A percentile compares a stretch with the other conserved stretches of the same genome.
Evolutionary conservation across 1,140 invertebrate genomes (phyloP).

Genomic region (Philotrypesis tridentata): DNA sequence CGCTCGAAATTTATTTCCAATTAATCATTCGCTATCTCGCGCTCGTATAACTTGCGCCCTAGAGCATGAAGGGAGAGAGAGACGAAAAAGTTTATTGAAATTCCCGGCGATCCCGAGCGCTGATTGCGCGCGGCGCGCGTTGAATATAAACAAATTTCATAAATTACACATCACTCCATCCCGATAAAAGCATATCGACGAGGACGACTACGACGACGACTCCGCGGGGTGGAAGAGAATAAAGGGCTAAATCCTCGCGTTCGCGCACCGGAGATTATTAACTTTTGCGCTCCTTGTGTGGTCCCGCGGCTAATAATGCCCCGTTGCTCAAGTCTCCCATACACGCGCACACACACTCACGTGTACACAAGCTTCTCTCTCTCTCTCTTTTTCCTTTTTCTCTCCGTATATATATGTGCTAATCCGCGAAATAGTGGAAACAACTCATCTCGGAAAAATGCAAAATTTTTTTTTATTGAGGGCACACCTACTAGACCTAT

Average conservation of each 20-base stretch:
- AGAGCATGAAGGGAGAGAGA: neutral
- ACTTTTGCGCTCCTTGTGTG: slow-evolving; percentile 63
- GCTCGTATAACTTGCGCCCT: slow-evolving; percentile 4
- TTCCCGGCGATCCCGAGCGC: neutral
- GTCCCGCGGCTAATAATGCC: slow-evolving; percentile 68
- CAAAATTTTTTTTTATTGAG: too few relatives aligned
- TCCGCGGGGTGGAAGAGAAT: slow-evolving; percentile 53
- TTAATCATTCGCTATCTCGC: neutral
- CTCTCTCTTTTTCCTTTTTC: slow-evolving; percentile 17
- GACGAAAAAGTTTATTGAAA: slow-evolving; percentile 9
- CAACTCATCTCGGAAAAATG: too few relatives aligned
- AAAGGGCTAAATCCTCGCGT: slow-evolving; percentile 65
- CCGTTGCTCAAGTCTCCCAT: slow-evolving; percentile 25
- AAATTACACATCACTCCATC: slow-evolving; percentile 67
- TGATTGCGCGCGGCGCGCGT: neutral
- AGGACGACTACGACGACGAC: too few relatives aligned
- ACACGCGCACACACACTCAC: slow-evolving; percentile 23
- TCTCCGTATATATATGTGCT: neutral
- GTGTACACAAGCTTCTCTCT: slow-evolving; percentile 29
- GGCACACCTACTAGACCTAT: too few relatives aligned
- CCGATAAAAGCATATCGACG: slow-evolving; percentile 70
- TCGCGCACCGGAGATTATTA: slow-evolving; percentile 50
- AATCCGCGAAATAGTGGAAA: too few relatives aligned
- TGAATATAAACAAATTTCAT: slow-evolving; percentile 19
- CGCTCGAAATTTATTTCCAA: neutral